These are phyloP conservation scores for Chunga burmeisteri DNA, from an alignment of 2,113 vertebrate genomes.

Conservation along the genomic window DNA sequence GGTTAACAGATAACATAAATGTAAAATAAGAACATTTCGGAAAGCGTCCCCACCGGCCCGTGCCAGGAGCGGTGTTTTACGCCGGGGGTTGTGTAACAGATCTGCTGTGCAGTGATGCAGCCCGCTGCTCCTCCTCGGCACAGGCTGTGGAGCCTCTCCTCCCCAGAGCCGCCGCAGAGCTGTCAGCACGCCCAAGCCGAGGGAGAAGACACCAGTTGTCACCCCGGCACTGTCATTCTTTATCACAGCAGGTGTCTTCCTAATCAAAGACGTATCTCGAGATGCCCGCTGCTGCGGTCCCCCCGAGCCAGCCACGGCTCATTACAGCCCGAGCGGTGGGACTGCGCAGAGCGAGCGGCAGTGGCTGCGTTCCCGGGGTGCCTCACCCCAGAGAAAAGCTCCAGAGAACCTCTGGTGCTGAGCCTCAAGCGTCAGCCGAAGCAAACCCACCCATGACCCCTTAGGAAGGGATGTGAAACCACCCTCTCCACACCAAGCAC, in stretches of 20 bases:
- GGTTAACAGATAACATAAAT: neutral
- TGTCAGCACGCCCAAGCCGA: neutral
- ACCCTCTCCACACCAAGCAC: neutral
- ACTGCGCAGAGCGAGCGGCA: neutral
- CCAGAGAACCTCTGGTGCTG: neutral
- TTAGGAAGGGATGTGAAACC: neutral
- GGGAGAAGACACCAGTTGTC: neutral
- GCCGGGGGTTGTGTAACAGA: neutral
- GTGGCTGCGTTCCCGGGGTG: neutral
- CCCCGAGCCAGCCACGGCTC: neutral
- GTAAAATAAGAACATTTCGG: rapidly evolving
- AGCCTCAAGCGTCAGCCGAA: neutral
- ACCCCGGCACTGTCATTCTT: neutral
- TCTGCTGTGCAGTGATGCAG: neutral
- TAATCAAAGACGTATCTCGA: constrained; percentile 42
- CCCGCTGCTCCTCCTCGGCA: neutral
- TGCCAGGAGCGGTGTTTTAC: neutral
- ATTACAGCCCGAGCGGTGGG: neutral
- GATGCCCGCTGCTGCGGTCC: neutral
- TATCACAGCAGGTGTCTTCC: constrained; percentile 45
- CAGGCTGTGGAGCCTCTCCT: neutral
- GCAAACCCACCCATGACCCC: neutral
- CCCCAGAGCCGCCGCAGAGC: neutral
- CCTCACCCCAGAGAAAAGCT: neutral
- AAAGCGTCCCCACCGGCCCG: neutral